phyloP scores from a whole-genome alignment of 92 coral and sea anemone species.

The Montipora capitata region DNA sequence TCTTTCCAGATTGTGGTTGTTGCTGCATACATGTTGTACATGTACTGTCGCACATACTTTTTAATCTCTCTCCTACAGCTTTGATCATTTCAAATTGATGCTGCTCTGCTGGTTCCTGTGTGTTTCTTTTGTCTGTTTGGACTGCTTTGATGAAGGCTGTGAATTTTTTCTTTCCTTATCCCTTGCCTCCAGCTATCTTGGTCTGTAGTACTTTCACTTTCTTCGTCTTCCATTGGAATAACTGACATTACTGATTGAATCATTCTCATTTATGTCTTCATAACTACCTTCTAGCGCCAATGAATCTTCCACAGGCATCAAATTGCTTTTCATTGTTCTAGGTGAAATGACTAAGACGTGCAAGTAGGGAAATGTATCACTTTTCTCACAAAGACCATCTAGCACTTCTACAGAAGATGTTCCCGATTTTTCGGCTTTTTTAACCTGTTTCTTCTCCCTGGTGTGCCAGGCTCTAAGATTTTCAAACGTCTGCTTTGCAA shows the following conservation, averaged over 20 bases:
- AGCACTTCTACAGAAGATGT: conserved; percentile 8
- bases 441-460: conserved; percentile 13
- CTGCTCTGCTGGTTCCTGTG: conserved; percentile 7
- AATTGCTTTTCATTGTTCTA: conserved; percentile 10
- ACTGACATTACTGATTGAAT: conserved; percentile 23
- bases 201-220: conserved; percentile 16
- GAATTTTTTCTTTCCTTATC: background rate
- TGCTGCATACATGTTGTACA: background rate
- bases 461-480: conserved; percentile 28
- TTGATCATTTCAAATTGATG: conserved; percentile 3
- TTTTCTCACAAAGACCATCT: conserved; percentile 12
- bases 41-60: background rate
- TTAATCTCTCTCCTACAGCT: background rate
- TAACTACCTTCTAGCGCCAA: conserved; percentile 10
- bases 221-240: conserved; percentile 1
- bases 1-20: conserved; percentile 1
- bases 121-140: conserved; percentile 13
- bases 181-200: conserved; percentile 1
- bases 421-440: conserved; percentile 11
- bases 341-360: conserved; percentile 27
- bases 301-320: conserved; percentile 11
- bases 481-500: conserved; percentile 24
- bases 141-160: background rate
- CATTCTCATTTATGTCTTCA: conserved; percentile 1
- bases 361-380: conserved; percentile 27